Percentiles rank a stretch among this genome's conserved stretches.
Conservation (phyloP, 2,888 invertebrate species). For the Hydroisotoma schaefferi region DNA sequence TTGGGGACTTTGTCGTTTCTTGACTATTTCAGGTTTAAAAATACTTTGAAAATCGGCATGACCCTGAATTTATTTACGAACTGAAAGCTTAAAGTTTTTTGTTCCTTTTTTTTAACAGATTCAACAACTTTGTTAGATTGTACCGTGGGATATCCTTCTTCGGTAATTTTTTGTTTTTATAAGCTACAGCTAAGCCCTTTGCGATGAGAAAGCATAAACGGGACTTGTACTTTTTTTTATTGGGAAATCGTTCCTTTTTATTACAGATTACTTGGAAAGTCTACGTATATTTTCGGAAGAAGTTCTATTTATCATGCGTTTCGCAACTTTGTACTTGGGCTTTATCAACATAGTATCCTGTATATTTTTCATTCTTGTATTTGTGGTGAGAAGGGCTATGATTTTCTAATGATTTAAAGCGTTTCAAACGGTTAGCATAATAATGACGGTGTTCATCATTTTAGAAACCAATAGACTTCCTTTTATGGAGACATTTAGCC, state of each 20-base stretch:
- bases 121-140: conserved; percentile 17
- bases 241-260: too few species aligned
- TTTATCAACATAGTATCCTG: conserved; percentile 21
- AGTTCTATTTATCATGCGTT: conserved; percentile 1
- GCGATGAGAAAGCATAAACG: too few species aligned
- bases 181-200: too few species aligned
- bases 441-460: too few species aligned
- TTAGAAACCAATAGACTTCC: background rate
- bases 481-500: conserved; percentile 2
- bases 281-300: background rate
- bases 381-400: too few species aligned
- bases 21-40: conserved; percentile 16
- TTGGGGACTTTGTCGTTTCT: conserved; percentile 1
- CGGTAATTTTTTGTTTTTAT: background rate
- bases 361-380: conserved; percentile 2
- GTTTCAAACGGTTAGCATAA: background rate
- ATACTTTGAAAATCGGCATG: background rate
- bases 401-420: background rate
- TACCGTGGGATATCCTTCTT: background rate
- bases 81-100: background rate
- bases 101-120: background rate
- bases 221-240: too few species aligned
- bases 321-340: conserved; percentile 9
- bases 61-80: background rate
- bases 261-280: conserved; percentile 11